Conservation (phyloP, 2,888 invertebrate species). For the Sarcophaga variegata region DNA sequence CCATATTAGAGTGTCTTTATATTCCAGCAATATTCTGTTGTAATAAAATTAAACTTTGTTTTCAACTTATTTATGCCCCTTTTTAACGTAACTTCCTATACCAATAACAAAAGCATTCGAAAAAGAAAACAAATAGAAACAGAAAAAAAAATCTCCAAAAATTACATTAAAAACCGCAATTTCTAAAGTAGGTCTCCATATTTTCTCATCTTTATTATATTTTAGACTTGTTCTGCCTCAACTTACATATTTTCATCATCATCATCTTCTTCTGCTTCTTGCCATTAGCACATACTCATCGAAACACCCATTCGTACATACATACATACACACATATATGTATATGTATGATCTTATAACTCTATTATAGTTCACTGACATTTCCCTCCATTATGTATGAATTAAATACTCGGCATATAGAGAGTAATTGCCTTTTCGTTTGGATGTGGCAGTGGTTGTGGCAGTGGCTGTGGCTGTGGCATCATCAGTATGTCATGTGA, state of each 20-base stretch:
- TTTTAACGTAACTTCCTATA: not conserved
- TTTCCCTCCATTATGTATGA: constrained; percentile 45
- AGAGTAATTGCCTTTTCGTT: constrained; percentile 39
- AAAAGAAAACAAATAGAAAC: not conserved
- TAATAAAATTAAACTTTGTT: too few relatives aligned
- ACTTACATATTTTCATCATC: not conserved
- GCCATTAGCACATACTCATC: constrained; percentile 20
- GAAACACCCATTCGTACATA: not conserved
- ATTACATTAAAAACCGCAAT: constrained; percentile 33
- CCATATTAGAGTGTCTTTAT: too few relatives aligned
- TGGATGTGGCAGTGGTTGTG: constrained; percentile 41
- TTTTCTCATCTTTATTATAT: constrained; percentile 9
- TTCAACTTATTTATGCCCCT: not conserved
- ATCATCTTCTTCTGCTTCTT: not conserved
- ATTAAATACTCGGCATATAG: constrained; percentile 15
- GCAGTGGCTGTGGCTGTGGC: constrained; percentile 1
- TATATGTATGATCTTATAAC: constrained; percentile 19
- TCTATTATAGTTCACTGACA: constrained; percentile 67
- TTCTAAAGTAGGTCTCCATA: constrained; percentile 50
- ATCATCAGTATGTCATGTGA: constrained; percentile 33
- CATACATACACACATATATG: too few relatives aligned
- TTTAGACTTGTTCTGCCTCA: not conserved
- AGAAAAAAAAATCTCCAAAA: constrained; percentile 15
- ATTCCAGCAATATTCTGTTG: too few relatives aligned
- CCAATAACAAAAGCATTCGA: not conserved